These are phyloP conservation scores for Neopipo cinnamomea DNA, from an alignment of 2,113 vertebrate species.

Conservation along the genomic window DNA sequence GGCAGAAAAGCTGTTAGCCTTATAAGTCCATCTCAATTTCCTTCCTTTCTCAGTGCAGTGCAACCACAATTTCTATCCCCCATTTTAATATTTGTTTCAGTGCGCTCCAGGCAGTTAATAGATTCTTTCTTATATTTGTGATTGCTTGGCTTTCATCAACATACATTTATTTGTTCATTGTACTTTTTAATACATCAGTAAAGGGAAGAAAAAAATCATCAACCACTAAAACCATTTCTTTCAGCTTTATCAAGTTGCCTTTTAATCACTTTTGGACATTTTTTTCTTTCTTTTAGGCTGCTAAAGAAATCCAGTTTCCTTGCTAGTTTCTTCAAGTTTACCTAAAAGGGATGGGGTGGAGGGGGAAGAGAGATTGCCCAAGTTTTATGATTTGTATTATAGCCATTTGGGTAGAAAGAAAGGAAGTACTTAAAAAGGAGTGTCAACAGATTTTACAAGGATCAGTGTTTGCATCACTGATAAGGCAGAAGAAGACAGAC, in stretches of 20 bases:
- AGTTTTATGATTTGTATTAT: neutral
- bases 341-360: neutral
- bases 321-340: neutral
- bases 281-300: neutral
- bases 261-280: neutral
- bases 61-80: neutral
- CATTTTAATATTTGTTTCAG: neutral
- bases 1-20: neutral
- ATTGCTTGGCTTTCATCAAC: neutral
- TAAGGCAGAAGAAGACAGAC: neutral
- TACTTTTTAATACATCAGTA: neutral
- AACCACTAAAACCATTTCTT: neutral
- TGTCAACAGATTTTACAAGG: neutral
- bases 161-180: neutral
- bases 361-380: neutral
- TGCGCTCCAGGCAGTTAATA: neutral
- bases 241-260: neutral
- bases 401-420: neutral
- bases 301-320: neutral
- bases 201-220: neutral
- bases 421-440: neutral
- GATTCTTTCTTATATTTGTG: neutral
- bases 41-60: neutral
- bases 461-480: neutral
- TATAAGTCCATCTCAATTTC: neutral